Evolutionary conservation across 2,113 vertebrate species (phyloP), one percentile per base, ranked within the genome.

Genomic region (Epinephelus lanceolatus): DNA sequence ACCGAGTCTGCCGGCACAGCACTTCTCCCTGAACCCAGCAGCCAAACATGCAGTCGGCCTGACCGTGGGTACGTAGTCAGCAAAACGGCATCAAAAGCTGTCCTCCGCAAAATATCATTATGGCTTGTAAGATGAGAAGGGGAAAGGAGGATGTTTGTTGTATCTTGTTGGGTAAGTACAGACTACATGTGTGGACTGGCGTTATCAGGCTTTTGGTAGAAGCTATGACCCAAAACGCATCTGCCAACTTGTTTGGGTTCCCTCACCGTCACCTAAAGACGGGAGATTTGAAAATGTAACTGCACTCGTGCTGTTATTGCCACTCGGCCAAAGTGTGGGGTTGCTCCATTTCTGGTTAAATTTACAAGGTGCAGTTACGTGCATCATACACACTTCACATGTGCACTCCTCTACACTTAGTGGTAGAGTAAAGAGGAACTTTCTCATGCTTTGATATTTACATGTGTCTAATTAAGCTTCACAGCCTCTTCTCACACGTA

Each of bases 391-490:
- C 80, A 81, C 88, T 91, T 87, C 86, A 79, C 85, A 87, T 86
- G 76, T 76, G 78, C 23, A 37, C 47, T 76, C 53, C 86, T 80
- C 89, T 91, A 66, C 92, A 94, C 86, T 94, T 94, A 93, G 94
- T 92, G 92, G 94, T 87, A 27, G 63, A 76, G 90, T 92, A 85
- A 92, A 93, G 91, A 88, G 88, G 51, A 86, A 94, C 94, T 93
- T 95, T 95, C 91, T 89, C 91, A 93, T 84, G 92, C 94, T 94
- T 93, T 93, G 92, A 94, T 93, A 94, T 93, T 86, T 86, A 89
- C 93, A 92, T 83, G 85, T 30, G 55, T 94, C 91, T 92, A 93
- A 92, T 93, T 93, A 94, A 93, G 84, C 90, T 81, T 77, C 63
- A 77, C 51, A 1, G 74, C 69, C 81, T 86, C 87, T 90, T 90